Conservation (phyloP, 2,113 vertebrate species). For the Callopanchax toddi region DNA sequence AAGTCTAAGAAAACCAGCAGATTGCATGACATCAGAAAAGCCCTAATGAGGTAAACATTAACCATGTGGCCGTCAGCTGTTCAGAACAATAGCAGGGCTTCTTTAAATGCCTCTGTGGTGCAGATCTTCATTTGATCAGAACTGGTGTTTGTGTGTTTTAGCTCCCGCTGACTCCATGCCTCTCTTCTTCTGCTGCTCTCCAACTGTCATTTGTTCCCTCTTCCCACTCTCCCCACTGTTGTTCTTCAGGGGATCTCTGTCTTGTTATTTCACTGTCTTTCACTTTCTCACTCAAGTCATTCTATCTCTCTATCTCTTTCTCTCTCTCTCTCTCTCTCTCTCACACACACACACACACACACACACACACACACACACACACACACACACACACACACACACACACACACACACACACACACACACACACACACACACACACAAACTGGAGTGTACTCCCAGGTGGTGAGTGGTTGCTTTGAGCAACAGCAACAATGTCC, state of each 20-base stretch:
- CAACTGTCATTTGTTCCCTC: conserved; percentile 16
- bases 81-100: not conserved
- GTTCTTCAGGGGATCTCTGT: conserved; percentile 37
- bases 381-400: not conserved
- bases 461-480: conserved; percentile 47
- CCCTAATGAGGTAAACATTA: not conserved
- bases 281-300: conserved; percentile 16
- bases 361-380: not conserved
- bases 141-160: conserved; percentile 17
- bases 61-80: not conserved
- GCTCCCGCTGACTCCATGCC: not conserved
- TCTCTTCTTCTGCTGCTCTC: conserved; percentile 6
- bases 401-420: conserved; percentile 7
- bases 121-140: conserved; percentile 30
- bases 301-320: conserved; percentile 18
- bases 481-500: conserved; percentile 52
- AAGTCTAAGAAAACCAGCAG: no score
- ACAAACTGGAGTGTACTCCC: conserved; percentile 30
- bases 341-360: not conserved
- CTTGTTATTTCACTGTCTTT: conserved; percentile 41
- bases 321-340: conserved; percentile 22
- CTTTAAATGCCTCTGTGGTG: conserved; percentile 11
- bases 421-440: not conserved
- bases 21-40: conserved; percentile 1
- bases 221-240: conserved; percentile 17